Evolutionary conservation across 2,113 vertebrate species (phyloP).

Genomic region (Trogon melanurus): DNA sequence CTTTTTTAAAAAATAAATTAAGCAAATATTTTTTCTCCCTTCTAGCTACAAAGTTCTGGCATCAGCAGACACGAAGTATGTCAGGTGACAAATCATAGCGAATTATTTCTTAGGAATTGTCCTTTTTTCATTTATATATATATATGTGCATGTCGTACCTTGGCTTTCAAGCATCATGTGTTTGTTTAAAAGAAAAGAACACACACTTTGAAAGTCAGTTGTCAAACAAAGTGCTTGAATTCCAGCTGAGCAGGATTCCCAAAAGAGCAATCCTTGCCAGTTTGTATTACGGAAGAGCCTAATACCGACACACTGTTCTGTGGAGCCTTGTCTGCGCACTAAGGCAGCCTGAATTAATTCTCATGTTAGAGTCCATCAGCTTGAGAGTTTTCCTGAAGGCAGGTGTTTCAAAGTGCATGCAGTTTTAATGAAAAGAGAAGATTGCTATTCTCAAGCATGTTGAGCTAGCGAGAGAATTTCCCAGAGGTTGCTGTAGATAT

Average conservation of each 20-base stretch:
- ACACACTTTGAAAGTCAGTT: conserved; percentile 45
- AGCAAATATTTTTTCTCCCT: not conserved
- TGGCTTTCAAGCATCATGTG: not conserved
- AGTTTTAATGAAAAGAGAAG: conserved; percentile 60
- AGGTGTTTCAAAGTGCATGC: conserved; percentile 44
- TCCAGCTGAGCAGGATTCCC: conserved; percentile 48
- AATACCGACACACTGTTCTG: not conserved
- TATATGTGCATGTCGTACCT: not conserved
- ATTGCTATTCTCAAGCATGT: conserved; percentile 44
- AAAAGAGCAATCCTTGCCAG: conserved; percentile 59
- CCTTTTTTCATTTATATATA: not conserved
- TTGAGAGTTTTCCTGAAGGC: conserved; percentile 62
- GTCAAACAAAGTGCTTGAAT: conserved; percentile 57
- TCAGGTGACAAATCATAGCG: not conserved
- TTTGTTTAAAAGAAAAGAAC: conserved; percentile 42
- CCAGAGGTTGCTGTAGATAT: conserved; percentile 48
- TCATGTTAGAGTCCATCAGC: conserved; percentile 58
- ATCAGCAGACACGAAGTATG: not conserved
- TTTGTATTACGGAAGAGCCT: conserved; percentile 47
- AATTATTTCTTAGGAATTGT: not conserved
- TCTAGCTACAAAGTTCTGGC: not conserved
- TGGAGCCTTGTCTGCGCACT: not conserved
- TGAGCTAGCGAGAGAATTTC: conserved; percentile 49
- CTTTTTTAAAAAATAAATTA: not conserved
- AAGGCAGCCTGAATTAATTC: conserved; percentile 66